These are phyloP conservation scores for Nyctalus aviator DNA, from an alignment of 2,797 vertebrate genomes.

Conservation along the genomic window DNA sequence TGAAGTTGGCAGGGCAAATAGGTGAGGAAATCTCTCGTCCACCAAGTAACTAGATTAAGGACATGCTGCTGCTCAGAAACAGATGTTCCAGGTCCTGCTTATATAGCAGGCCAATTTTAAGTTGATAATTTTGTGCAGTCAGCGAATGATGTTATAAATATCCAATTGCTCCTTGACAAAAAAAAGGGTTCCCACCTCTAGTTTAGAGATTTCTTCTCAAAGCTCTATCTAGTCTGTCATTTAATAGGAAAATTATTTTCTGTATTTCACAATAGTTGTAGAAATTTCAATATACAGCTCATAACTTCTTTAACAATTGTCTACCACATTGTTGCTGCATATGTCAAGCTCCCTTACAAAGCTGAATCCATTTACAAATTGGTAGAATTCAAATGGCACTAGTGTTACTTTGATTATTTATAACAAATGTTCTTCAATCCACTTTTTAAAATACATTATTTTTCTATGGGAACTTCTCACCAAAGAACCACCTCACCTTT, in stretches of 20 bases:
- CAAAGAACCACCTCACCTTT: slow-evolving; percentile 49
- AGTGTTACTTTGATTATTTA: slow-evolving; percentile 65
- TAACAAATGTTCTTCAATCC: slow-evolving; percentile 30
- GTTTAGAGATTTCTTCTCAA: neutral
- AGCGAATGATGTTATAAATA: no score
- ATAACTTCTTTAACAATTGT: slow-evolving; percentile 47
- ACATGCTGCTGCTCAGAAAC: slow-evolving; percentile 31
- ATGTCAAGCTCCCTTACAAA: slow-evolving; percentile 44
- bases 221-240: neutral
- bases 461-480: slow-evolving; percentile 28
- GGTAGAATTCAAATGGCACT: slow-evolving; percentile 62
- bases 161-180: no score
- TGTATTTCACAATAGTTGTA: neutral
- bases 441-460: slow-evolving; percentile 69
- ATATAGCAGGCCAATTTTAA: no score
- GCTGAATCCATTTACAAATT: slow-evolving; percentile 57
- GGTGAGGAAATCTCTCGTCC: slow-evolving; percentile 10
- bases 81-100: neutral
- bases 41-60: neutral
- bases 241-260: slow-evolving; percentile 20
- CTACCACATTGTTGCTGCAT: slow-evolving; percentile 32
- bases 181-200: no score
- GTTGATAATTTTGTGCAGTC: no score
- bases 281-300: neutral
- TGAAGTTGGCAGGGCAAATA: neutral